phyloP scores from a whole-genome alignment of 2,113 vertebrate species.

The Oriolus oriolus region DNA sequence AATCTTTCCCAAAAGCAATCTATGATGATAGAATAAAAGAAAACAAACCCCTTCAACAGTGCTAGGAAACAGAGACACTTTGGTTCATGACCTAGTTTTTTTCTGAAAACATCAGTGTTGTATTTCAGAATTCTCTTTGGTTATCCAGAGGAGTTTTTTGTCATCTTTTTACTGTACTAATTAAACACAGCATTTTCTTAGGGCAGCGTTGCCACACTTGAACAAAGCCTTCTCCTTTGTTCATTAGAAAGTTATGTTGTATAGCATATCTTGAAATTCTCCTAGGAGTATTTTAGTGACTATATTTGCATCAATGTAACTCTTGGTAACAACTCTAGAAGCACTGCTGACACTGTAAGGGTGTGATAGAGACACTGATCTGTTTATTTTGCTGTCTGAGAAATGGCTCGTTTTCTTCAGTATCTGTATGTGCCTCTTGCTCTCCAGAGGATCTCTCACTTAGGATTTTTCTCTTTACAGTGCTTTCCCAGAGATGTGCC shows the following conservation, averaged over 20 bases:
- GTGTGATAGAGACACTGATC: neutral
- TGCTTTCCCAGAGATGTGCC: neutral
- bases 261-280: neutral
- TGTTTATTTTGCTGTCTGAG: neutral
- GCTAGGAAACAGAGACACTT: neutral
- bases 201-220: neutral
- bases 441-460: neutral
- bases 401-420: neutral
- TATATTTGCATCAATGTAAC: neutral
- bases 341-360: neutral
- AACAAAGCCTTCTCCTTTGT: neutral
- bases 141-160: neutral
- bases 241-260: neutral
- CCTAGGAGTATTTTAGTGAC: neutral
- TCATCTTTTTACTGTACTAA: neutral
- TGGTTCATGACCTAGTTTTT: neutral
- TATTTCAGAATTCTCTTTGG: neutral
- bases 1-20: conserved; percentile 38
- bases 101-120: neutral
- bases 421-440: neutral
- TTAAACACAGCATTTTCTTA: neutral
- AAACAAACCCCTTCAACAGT: neutral
- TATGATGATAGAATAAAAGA: neutral
- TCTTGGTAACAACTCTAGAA: neutral
- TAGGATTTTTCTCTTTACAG: neutral